Evolutionary conservation across 2,888 invertebrate species (phyloP).

Genomic region (Mythimna ferrago): DNA sequence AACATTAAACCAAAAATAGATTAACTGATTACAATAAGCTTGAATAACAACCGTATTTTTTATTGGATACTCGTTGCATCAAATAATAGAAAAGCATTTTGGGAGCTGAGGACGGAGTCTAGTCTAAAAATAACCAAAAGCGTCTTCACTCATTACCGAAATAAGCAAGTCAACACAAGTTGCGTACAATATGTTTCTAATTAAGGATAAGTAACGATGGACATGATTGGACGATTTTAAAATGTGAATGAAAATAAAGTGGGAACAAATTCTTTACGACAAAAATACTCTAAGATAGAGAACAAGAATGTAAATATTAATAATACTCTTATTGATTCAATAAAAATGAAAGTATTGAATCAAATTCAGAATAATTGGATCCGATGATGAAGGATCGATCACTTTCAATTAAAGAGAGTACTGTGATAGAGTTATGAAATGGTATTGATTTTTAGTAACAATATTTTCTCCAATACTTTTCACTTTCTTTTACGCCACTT

Average conservation of each 20-base stretch:
- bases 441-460: neutral
- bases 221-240: slow-evolving; percentile 51
- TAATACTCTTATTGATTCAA: neutral
- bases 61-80: too few relatives aligned
- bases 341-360: neutral
- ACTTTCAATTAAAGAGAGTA: slow-evolving; percentile 16
- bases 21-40: too few relatives aligned
- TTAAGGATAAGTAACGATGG: slow-evolving; percentile 61
- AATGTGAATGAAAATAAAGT: slow-evolving; percentile 36
- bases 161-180: slow-evolving; percentile 57
- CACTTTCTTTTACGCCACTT: neutral
- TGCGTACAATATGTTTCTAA: slow-evolving; percentile 59
- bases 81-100: neutral
- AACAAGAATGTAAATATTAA: neutral
- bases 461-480: neutral
- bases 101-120: slow-evolving; percentile 8
- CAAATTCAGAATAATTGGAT: slow-evolving; percentile 1
- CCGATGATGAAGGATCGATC: neutral
- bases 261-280: slow-evolving; percentile 14
- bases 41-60: too few relatives aligned
- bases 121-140: slow-evolving; percentile 54
- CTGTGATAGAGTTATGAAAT: slow-evolving; percentile 15
- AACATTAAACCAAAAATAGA: neutral
- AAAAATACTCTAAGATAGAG: slow-evolving; percentile 20
- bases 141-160: slow-evolving; percentile 49